phyloP scores from a whole-genome alignment of 2,113 vertebrate genomes.

The Neopipo cinnamomea region DNA sequence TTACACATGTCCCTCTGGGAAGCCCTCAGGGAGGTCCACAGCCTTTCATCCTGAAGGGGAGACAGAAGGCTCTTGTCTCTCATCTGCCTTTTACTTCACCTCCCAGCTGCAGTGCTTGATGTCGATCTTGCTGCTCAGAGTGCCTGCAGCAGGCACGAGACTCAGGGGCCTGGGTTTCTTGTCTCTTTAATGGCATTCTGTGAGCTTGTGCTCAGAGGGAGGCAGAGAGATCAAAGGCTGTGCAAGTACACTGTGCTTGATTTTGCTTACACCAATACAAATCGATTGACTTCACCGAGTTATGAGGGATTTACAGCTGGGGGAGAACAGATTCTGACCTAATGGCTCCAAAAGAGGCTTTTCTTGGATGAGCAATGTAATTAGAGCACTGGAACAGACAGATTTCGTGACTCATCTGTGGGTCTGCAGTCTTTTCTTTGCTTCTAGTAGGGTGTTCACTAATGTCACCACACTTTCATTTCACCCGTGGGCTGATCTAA shows the following conservation, averaged over 20 bases:
- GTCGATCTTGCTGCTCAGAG: background rate
- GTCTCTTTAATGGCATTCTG: conserved; percentile 36
- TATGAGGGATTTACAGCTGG: conserved; percentile 56
- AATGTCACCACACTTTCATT: conserved; percentile 38
- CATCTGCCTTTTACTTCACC: background rate
- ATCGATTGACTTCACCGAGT: conserved; percentile 52
- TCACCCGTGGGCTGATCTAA: conserved; percentile 25
- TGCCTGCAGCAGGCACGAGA: background rate
- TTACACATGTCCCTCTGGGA: background rate
- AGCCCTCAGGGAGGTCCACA: background rate
- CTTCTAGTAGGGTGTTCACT: conserved; percentile 37
- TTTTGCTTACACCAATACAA: conserved; percentile 64
- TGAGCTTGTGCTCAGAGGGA: background rate
- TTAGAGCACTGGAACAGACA: conserved; percentile 59
- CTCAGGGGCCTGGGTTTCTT: background rate
- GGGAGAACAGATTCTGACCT: conserved; percentile 55
- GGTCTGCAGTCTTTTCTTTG: conserved; percentile 48
- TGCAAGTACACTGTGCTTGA: background rate
- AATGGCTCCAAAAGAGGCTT: conserved; percentile 51
- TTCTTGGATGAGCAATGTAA: conserved; percentile 61
- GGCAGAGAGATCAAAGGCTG: conserved; percentile 42
- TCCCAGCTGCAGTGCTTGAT: background rate
- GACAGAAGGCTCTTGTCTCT: background rate
- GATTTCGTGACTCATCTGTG: conserved; percentile 53
- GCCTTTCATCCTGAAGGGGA: background rate